Conservation (phyloP, 2,113 vertebrate species). For the Scopus umbretta region DNA sequence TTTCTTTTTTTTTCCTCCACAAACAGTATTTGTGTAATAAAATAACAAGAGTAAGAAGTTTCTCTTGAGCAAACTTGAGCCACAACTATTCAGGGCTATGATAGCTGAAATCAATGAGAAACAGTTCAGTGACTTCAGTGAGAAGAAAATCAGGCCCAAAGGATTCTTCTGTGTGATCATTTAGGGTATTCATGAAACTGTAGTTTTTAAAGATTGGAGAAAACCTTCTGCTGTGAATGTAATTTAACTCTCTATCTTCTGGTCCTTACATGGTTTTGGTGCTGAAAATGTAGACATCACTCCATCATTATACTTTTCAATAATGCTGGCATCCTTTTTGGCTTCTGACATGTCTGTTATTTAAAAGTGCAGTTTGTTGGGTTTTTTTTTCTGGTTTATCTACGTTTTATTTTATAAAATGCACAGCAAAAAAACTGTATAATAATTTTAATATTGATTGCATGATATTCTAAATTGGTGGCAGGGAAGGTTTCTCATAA, state of each 20-base stretch:
- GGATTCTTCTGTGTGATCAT: neutral
- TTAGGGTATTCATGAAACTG: neutral
- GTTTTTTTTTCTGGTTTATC: neutral
- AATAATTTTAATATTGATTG: neutral
- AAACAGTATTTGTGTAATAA: neutral
- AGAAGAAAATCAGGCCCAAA: neutral
- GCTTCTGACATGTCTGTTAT: neutral
- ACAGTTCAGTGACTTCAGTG: neutral
- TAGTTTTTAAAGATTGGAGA: neutral
- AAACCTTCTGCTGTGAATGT: neutral
- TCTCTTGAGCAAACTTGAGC: neutral
- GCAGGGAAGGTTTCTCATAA: neutral
- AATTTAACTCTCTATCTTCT: neutral
- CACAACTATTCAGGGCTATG: neutral
- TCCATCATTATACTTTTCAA: neutral
- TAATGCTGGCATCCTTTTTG: neutral
- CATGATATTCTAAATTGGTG: neutral
- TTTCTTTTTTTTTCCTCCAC: neutral
- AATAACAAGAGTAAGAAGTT: neutral
- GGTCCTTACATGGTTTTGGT: neutral
- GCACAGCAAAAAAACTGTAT: neutral
- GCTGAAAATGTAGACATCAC: neutral
- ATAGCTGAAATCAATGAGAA: neutral
- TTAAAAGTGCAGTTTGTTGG: neutral
- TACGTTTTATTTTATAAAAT: neutral